Evolutionary conservation across 2,888 invertebrate species (phyloP).

Genomic region (Papilio elwesi): DNA sequence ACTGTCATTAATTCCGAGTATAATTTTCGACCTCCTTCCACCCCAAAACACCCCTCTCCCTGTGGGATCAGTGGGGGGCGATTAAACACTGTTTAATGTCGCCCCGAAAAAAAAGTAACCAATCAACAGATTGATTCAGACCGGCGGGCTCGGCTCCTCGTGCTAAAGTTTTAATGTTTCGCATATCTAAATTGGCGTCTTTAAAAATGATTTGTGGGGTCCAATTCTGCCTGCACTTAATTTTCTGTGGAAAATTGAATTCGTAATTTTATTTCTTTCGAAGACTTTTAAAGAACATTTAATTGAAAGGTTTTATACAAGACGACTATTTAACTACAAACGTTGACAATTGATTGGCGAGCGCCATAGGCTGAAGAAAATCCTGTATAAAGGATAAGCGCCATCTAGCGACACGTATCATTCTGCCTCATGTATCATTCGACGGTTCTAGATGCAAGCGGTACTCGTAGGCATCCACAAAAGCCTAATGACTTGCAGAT

Average conservation of each 20-base stretch:
- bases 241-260: constrained; percentile 1
- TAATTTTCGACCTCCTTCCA: constrained; percentile 57
- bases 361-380: too few relatives aligned
- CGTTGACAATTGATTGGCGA: too few relatives aligned
- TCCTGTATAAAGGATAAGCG: too few relatives aligned
- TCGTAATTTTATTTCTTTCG: constrained; percentile 7
- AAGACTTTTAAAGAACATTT: not conserved
- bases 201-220: constrained; percentile 35
- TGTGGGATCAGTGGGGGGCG: constrained; percentile 68
- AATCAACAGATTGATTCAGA: constrained; percentile 79
- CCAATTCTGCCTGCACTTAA: constrained; percentile 9
- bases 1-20: constrained; percentile 78
- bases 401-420: too few relatives aligned
- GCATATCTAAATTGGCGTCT: constrained; percentile 38
- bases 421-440: too few relatives aligned
- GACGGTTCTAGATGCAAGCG: too few relatives aligned
- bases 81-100: constrained; percentile 82
- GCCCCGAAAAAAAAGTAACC: constrained; percentile 72
- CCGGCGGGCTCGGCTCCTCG: constrained; percentile 51
- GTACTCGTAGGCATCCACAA: too few relatives aligned
- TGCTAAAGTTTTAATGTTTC: constrained; percentile 45
- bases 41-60: constrained; percentile 53
- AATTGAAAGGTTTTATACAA: not conserved
- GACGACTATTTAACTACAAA: not conserved
- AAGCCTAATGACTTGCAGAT: too few relatives aligned